phyloP scores from a whole-genome alignment of 1,140 invertebrate species.

The Scaptomyza hsui region DNA sequence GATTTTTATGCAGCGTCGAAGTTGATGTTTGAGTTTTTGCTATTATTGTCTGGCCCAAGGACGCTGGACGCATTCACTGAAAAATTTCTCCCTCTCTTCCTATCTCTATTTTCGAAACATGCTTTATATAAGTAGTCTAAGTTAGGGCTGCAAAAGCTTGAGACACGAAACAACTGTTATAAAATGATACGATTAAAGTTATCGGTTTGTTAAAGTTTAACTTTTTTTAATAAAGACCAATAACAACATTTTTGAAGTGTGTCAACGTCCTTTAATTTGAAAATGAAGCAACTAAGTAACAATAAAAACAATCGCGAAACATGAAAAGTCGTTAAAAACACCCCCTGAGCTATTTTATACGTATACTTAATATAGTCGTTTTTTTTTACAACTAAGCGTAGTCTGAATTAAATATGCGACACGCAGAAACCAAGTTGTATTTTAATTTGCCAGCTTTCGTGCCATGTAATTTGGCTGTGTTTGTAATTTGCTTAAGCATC shows the following conservation, averaged over 20 bases:
- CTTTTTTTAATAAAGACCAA: background rate
- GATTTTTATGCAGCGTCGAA: constrained; percentile 62
- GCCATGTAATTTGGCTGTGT: background rate
- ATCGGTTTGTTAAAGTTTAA: constrained; percentile 14
- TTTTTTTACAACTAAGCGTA: background rate
- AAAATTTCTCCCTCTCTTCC: constrained; percentile 2
- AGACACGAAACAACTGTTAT: background rate
- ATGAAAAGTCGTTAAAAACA: too few species aligned
- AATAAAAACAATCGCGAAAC: too few species aligned
- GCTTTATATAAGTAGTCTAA: constrained; percentile 1
- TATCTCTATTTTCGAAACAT: background rate
- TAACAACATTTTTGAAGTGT: too few species aligned
- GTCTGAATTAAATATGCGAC: constrained; percentile 2
- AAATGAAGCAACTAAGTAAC: too few species aligned
- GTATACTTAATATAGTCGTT: background rate
- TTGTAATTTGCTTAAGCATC: constrained; percentile 38
- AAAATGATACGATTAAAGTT: constrained; percentile 12
- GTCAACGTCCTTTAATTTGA: too few species aligned
- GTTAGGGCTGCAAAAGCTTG: background rate
- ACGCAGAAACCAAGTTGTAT: background rate
- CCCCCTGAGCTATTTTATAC: background rate
- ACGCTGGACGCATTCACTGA: constrained; percentile 32
- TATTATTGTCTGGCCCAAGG: constrained; percentile 56
- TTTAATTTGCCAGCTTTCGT: background rate
- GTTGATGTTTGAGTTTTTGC: constrained; percentile 62